Evolutionary conservation across 2,797 vertebrate genomes (phyloP).

Genomic region (Cetoscarus ocellatus): DNA sequence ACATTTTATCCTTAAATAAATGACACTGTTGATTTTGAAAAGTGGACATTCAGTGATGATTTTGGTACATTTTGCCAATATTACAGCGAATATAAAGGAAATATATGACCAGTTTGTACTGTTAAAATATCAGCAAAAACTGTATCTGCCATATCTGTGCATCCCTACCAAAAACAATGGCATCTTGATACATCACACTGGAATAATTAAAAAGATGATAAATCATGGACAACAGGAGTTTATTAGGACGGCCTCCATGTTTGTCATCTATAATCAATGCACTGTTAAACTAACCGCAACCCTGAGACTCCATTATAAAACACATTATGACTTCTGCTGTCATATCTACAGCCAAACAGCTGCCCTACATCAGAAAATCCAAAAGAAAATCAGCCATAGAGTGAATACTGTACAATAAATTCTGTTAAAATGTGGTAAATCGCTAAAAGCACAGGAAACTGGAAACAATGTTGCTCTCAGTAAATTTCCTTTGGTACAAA

Average conservation of each 20-base stretch:
- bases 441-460: slow-evolving; percentile 16
- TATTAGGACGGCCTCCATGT: slow-evolving; percentile 4
- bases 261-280: slow-evolving; percentile 8
- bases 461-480: slow-evolving; percentile 5
- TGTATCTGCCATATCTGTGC: too few relatives aligned
- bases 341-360: slow-evolving; percentile 5
- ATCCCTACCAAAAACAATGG: slow-evolving; percentile 2
- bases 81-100: too few relatives aligned
- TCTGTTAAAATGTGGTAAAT: too few relatives aligned
- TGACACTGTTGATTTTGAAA: too few relatives aligned
- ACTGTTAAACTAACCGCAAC: slow-evolving; percentile 27
- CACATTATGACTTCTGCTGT: neutral
- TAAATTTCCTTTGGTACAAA: slow-evolving; percentile 52
- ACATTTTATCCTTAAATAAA: too few relatives aligned
- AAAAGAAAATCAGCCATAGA: neutral
- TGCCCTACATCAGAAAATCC: slow-evolving; percentile 8
- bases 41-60: too few relatives aligned
- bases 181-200: slow-evolving; percentile 29
- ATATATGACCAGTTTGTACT: too few relatives aligned
- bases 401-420: slow-evolving; percentile 12
- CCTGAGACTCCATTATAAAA: slow-evolving; percentile 50
- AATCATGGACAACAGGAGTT: slow-evolving; percentile 5
- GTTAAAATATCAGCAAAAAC: too few relatives aligned
- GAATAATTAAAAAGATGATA: slow-evolving; percentile 17
- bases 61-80: too few relatives aligned